A percentile compares a stretch with the other conserved stretches of the same genome.
Conservation (phyloP, 2,113 vertebrate genomes). For the Stegostoma tigrinum region DNA sequence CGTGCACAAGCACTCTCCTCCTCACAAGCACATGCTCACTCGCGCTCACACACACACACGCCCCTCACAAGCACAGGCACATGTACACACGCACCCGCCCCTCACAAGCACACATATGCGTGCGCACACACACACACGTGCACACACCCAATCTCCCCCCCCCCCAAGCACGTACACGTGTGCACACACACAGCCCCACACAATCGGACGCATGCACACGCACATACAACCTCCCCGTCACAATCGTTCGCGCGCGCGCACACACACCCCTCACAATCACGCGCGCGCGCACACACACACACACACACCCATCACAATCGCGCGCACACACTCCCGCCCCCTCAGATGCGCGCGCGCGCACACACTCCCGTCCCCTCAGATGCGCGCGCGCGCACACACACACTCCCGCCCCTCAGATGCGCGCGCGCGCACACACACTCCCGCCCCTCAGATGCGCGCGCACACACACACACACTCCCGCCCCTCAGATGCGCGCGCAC, state of each 20-base stretch:
- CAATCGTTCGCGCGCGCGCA: no score
- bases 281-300: neutral
- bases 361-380: neutral
- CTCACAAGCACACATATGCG: neutral
- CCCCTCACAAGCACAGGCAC: no score
- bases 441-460: neutral
- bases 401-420: neutral
- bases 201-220: no score
- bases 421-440: neutral
- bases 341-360: neutral
- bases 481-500: no score
- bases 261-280: no score
- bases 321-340: neutral
- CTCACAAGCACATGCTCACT: accelerated
- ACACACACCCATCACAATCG: neutral
- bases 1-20: neutral
- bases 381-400: neutral
- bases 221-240: no score
- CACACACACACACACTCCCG: no score
- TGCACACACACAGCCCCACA: no score
- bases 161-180: no score
- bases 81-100: neutral
- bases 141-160: no score
- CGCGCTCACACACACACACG: neutral
- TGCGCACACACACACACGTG: no score